Base-by-base conservation (phyloP, 2,888 invertebrate species). In the Geotrupes spiniger region DNA sequence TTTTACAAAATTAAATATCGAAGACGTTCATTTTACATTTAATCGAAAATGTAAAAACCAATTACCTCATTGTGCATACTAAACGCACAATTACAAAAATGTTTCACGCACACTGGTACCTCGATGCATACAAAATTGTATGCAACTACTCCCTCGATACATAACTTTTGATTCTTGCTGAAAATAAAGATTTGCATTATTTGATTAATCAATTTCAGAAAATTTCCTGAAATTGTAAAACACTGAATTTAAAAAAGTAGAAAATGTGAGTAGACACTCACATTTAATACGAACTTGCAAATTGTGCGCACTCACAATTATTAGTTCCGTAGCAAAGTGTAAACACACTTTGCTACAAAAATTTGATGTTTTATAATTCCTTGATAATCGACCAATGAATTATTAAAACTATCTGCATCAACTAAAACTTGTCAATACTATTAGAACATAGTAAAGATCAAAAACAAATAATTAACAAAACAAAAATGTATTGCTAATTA, bases 91-190 rank as follows among this genome's bases (percentile, higher is more conserved):
- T 14, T 40, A 28, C 14, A 14, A 16, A 26, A 5, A 4, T 15
- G 2, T 9, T 33, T 33, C 8, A 14, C 14, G 33, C 33, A 8
- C 11, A 3, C 26, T 2, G 26, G 2, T 47, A 47, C 41, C 47
- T 46, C 46, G 40, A 31, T 46, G 27, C 9, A 46, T 27, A 45
- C 45, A 45, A 38, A 45, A 21, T 12, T 27, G 31, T 42, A 41
- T 42, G 37, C 45, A 50, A 42, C 41, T 50, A 48, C 44, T 29
- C 21, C 10, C 21, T 40, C 12, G 16, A 9, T 33, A 44, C 10
- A 37, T 28, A 29, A 29, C 4, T 28, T 28, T n/a, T n/a, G n/a
- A n/a, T n/a, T n/a, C n/a, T n/a, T n/a, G n/a, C n/a, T n/a, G n/a
- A n/a, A n/a, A n/a, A n/a, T n/a, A n/a, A n/a, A n/a, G n/a, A n/a